These are phyloP conservation scores for Phengaris alcon DNA, from an alignment of 2,888 invertebrate genomes.

Conservation along the genomic window DNA sequence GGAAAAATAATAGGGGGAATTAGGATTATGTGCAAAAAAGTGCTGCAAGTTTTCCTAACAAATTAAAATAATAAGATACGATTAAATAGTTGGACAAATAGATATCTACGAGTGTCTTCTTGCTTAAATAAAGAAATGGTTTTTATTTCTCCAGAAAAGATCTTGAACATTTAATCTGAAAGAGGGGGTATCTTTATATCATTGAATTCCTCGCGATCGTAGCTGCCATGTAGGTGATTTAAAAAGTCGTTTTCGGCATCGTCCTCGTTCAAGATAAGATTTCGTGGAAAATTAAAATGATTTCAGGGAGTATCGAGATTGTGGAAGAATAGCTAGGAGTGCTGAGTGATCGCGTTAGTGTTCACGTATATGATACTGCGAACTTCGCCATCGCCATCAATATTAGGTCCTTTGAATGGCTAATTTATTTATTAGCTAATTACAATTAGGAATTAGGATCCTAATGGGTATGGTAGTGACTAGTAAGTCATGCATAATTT, in stretches of 20 bases:
- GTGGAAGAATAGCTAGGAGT: neutral
- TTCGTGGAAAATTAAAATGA: neutral
- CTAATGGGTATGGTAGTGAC: neutral
- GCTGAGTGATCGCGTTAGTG: neutral
- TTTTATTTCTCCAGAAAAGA: neutral
- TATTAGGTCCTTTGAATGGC: neutral
- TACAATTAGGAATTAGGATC: neutral
- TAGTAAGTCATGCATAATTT: neutral
- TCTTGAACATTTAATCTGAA: neutral
- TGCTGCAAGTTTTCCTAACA: too few relatives aligned
- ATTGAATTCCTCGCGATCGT: neutral
- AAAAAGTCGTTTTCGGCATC: neutral
- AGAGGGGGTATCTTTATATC: neutral
- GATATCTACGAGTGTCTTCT: neutral
- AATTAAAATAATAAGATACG: too few relatives aligned
- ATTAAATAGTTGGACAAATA: too few relatives aligned
- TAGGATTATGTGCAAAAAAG: too few relatives aligned
- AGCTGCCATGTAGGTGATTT: conserved; percentile 7
- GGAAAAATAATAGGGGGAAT: too few relatives aligned
- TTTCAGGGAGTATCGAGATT: neutral
- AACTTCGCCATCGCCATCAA: neutral
- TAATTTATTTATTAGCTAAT: neutral
- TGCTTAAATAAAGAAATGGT: neutral
- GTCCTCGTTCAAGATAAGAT: neutral
- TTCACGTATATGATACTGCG: neutral